Evolutionary conservation across 1,140 invertebrate species (phyloP), one percentile per base, ranked within the genome.

Genomic region (Triops longicaudatus): DNA sequence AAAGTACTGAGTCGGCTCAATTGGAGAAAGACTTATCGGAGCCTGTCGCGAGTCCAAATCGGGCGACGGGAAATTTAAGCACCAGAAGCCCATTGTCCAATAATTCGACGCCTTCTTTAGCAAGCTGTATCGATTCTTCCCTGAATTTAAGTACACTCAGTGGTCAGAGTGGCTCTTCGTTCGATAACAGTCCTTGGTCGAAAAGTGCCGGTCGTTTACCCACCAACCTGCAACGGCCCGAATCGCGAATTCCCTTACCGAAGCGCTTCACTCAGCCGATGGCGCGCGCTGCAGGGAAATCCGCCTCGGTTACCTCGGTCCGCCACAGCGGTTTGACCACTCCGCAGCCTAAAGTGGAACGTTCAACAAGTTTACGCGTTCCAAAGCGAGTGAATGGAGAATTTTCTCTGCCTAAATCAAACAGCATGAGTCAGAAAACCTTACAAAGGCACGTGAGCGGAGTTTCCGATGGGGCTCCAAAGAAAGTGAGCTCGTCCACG

Each of bases 211-310:
- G 31, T 37, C 31, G 31, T 37, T 37, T 37, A 37, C 31, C 31
- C 31, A 22, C 50, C 17, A 63, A 14, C 17, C 9, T 5, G 22
- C 50, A 63, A 22, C 22, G 5, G 6, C 50, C 22, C 17, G 50
- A 63, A 63, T 63, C 50, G 50, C 50, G 50, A 9, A 63, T 63
- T 63, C 50, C 50, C 50, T 63, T 63, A 22, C 50, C 50, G 50
- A 63, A 63, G 50, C 50, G 50, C 50, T 63, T 63, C 10, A 63
- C n/a, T 17, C 50, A 63, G 50, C 2, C 50, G 50, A 63, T 22
- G 22, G 22, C 50, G 2, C 50, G 50, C n/a, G 22, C 17, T 14
- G 6, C 50, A 63, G 14, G 50, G 31, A 37, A 37, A 37, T 37
- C 31, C 31, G 31, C 31, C 31, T 37, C 31, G 31, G 31, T 37